Evolutionary conservation across 2,113 vertebrate species (phyloP).

Genomic region (Turdus rufiventris): DNA sequence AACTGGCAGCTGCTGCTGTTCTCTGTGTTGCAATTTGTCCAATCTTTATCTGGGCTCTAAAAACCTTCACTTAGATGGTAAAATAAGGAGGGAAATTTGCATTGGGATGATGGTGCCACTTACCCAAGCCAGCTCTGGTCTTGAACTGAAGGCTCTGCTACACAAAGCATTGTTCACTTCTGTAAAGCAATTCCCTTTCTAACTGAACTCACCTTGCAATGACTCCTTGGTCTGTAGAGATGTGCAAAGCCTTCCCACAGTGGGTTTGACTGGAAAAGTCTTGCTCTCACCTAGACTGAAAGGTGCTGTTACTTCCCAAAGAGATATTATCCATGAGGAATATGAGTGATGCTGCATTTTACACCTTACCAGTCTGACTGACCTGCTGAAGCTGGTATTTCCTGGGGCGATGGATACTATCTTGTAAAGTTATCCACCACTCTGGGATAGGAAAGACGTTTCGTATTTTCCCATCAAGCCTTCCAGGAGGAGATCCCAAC

Average conservation of each 20-base stretch:
- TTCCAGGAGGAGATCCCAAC: neutral
- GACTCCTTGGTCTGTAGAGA: neutral
- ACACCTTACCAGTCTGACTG: neutral
- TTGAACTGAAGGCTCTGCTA: neutral
- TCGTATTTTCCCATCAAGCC: neutral
- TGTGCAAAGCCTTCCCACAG: neutral
- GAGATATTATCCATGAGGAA: neutral
- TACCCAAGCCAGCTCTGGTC: neutral
- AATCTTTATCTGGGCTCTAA: neutral
- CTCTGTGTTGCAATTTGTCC: fast-evolving
- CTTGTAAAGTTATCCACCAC: neutral
- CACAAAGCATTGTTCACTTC: neutral
- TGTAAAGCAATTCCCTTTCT: neutral
- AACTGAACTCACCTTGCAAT: fast-evolving
- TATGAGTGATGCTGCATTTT: neutral
- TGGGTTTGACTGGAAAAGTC: neutral
- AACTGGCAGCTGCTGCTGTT: neutral
- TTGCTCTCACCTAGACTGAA: neutral
- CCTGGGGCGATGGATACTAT: fast-evolving
- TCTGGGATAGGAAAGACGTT: neutral
- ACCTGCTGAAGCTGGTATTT: neutral
- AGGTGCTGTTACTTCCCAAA: neutral
- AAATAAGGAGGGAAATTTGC: neutral
- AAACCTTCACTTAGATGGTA: neutral
- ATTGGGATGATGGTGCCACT: neutral